A percentile compares a stretch with the other conserved stretches of the same genome.
Conservation (phyloP, 2,888 invertebrate species). For the Shargacucullia verbasci region DNA sequence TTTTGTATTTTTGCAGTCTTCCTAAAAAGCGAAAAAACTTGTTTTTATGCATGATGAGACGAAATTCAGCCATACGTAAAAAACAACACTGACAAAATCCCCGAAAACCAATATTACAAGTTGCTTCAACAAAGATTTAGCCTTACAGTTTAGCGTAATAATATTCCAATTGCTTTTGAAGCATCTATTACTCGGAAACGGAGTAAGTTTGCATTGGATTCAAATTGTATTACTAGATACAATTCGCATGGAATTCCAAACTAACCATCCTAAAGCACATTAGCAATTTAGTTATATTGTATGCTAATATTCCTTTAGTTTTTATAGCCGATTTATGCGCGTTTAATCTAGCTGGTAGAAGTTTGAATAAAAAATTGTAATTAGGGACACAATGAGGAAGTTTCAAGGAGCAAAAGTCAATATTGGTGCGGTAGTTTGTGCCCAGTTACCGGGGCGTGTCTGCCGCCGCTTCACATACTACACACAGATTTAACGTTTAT, state of each 20-base stretch:
- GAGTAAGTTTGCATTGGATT: slow-evolving; percentile 42
- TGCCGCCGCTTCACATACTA: slow-evolving; percentile 55
- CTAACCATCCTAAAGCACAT: slow-evolving; percentile 34
- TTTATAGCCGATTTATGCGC: slow-evolving; percentile 15
- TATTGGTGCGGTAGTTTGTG: slow-evolving; percentile 81
- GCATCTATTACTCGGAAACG: slow-evolving; percentile 32
- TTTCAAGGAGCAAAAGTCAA: slow-evolving; percentile 81
- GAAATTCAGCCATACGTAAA: background rate
- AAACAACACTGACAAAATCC: slow-evolving; percentile 5
- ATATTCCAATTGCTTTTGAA: slow-evolving; percentile 48
- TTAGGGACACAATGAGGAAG: slow-evolving; percentile 74
- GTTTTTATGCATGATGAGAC: too few relatives aligned
- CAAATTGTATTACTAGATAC: slow-evolving; percentile 47
- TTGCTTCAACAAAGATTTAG: slow-evolving; percentile 31
- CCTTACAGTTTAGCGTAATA: slow-evolving; percentile 30
- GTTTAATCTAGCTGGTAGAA: slow-evolving; percentile 20
- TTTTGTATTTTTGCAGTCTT: too few relatives aligned
- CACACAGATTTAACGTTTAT: slow-evolving; percentile 48
- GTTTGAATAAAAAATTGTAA: slow-evolving; percentile 70
- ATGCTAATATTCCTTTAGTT: slow-evolving; percentile 5
- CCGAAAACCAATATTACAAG: slow-evolving; percentile 30
- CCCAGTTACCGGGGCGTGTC: slow-evolving; percentile 78
- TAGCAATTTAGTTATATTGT: slow-evolving; percentile 30
- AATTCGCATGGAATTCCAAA: slow-evolving; percentile 33
- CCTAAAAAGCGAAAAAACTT: too few relatives aligned